Base-by-base conservation (phyloP, 2,888 invertebrate species). In the Tuberolachnus salignus region DNA sequence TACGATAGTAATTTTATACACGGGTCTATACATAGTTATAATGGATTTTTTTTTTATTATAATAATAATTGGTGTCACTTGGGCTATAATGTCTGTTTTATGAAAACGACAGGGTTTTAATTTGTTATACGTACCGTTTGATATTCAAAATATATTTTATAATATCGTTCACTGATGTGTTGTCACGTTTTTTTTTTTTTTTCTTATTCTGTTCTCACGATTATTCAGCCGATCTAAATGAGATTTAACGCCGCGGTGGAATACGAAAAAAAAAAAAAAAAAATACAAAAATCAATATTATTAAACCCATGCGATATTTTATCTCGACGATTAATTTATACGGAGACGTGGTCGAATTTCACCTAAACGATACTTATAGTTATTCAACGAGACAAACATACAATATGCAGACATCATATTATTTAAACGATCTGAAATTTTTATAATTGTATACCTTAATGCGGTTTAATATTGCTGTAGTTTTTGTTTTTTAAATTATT, bases 401-500 rank as follows among this genome's bases (percentile, higher is more conserved):
- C 34, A 34, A 34, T 34, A 34, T 34, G 34, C 34, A 34, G 34
- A 4, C 3, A 34, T 34, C 34, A 34, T 6, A 34, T n/a, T n/a
- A n/a, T 34, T 34, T 34, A 34, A 34, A 34, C 34, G 6, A 34
- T 34, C 3, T 34, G 34, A 34, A 3, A 34, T 34, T 34, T 34
- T 4, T 34, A 34, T 34, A 34, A 3, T 6, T 34, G 6, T 34
- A 59, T n/a, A 59, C 57, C n/a, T 26, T 13, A 23, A 67, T 51
- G 10, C n/a, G 55, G 10, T 13, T 55, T 21, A 21, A 53, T 69
- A 21, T 55, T 16, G 26, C 9, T 49, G 26, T 46, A 23, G 6
- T 26, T 59, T 34, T 61, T 72, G 14, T 10, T 51, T 73, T 63
- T 73, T 73, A 51, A 34, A 34, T 73, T 61, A 61, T 26, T 71